Percentiles rank a stretch among this genome's conserved stretches.
phyloP scores from a whole-genome alignment of 2,113 vertebrate species.

The Paracanthobrama guichenoti region DNA sequence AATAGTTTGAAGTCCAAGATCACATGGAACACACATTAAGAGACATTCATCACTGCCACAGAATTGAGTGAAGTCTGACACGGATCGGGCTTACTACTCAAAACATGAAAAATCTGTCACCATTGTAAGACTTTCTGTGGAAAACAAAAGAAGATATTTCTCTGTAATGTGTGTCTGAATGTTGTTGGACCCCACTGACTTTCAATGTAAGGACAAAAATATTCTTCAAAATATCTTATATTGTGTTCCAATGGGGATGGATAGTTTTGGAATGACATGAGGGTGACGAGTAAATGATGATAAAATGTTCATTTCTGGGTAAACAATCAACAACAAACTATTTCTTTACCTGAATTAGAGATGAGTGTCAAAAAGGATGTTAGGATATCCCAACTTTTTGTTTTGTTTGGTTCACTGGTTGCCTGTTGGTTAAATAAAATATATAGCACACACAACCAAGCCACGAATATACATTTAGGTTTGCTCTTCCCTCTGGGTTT shows the following conservation, averaged over 20 bases:
- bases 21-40: too few species aligned
- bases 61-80: too few species aligned
- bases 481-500: neutral
- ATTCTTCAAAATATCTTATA: neutral
- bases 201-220: neutral
- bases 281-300: neutral
- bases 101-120: neutral
- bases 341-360: constrained; percentile 43
- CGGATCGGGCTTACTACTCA: neutral
- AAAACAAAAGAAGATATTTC: too few species aligned
- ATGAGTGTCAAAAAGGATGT: constrained; percentile 60
- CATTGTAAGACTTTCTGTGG: too few species aligned
- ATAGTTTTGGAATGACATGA: neutral
- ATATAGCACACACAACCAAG: neutral
- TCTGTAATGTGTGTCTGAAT: too few species aligned
- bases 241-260: too few species aligned
- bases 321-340: neutral
- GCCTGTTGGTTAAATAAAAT: constrained; percentile 45
- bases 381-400: constrained; percentile 65
- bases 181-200: neutral
- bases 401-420: constrained; percentile 14
- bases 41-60: too few species aligned
- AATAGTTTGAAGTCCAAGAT: too few species aligned
- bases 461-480: neutral
- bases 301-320: neutral